Evolutionary conservation across 2,888 invertebrate species (phyloP).

Genomic region (Morinoia aosen): DNA sequence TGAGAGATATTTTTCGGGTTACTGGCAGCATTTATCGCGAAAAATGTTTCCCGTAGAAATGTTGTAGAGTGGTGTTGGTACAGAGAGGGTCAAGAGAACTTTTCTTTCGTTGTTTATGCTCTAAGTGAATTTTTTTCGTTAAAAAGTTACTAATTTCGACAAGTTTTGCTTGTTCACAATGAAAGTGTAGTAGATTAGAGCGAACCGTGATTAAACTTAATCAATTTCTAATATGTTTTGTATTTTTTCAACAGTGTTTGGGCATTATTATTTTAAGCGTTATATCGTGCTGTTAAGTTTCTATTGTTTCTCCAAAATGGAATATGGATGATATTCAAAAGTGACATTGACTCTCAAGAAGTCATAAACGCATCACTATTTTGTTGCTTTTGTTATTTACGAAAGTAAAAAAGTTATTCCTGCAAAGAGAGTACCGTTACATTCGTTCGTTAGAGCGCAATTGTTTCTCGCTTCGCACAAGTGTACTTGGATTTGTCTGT

Average conservation of each 20-base stretch:
- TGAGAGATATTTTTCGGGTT: too few species aligned
- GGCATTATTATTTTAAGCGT: slow-evolving; percentile 50
- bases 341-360: not conserved
- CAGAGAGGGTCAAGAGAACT: not conserved
- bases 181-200: not conserved
- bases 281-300: slow-evolving; percentile 13
- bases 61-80: too few species aligned
- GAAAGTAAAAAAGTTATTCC: not conserved
- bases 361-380: not conserved
- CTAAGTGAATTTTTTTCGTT: not conserved
- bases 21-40: too few species aligned
- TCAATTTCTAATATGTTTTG: not conserved
- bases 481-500: not conserved
- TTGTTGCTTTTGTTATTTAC: not conserved
- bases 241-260: slow-evolving; percentile 34
- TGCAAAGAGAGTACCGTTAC: too few species aligned
- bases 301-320: not conserved
- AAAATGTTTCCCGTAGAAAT: too few species aligned
- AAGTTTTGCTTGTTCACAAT: not conserved
- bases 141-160: not conserved
- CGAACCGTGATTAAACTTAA: not conserved
- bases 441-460: not conserved
- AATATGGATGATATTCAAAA: slow-evolving; percentile 32
- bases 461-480: not conserved
- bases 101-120: not conserved